These are phyloP conservation scores for Gastracanthus pulcherrimus DNA, from an alignment of 2,888 invertebrate genomes.

Conservation along the genomic window DNA sequence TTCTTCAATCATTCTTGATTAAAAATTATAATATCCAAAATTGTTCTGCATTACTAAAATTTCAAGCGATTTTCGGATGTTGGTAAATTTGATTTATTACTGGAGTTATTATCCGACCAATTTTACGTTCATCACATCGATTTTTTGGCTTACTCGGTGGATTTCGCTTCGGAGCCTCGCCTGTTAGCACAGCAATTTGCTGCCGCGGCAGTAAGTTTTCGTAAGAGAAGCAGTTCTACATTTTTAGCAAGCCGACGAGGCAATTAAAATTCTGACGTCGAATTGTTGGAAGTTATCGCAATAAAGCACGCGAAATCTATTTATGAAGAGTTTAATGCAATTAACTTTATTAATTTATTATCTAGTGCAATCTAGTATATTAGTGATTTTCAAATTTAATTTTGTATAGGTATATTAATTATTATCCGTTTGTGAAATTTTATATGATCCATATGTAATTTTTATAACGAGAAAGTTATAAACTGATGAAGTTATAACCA, in stretches of 20 bases:
- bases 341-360: no score
- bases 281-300: no score
- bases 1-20: background rate
- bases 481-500: no score
- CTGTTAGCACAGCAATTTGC: conserved; percentile 24
- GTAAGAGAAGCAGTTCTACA: background rate
- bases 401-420: no score
- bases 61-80: background rate
- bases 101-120: background rate
- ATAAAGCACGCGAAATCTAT: no score
- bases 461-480: no score
- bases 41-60: background rate
- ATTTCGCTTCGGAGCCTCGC: background rate
- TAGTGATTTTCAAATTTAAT: no score
- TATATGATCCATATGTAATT: no score
- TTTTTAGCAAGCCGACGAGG: background rate
- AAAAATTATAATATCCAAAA: background rate
- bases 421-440: no score
- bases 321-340: no score
- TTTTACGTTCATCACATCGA: conserved; percentile 1
- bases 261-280: conserved; percentile 8
- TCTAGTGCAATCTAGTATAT: no score
- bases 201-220: background rate
- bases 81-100: background rate
- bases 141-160: conserved; percentile 32